phyloP scores from a whole-genome alignment of 2,888 invertebrate genomes.

The Epinotia brunnichana region DNA sequence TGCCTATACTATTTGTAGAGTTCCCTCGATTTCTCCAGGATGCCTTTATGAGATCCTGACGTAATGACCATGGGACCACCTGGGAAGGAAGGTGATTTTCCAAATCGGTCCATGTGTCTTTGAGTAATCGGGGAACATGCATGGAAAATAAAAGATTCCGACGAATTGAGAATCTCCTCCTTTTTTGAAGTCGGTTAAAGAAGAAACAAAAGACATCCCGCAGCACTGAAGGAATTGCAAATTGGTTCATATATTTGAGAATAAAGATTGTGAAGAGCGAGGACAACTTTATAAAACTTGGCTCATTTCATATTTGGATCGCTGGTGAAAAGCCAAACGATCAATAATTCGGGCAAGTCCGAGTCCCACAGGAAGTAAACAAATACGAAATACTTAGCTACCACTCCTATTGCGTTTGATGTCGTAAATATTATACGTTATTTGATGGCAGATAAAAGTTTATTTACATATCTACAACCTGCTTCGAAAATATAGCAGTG shows the following conservation, averaged over 20 bases:
- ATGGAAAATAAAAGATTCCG: too few relatives aligned
- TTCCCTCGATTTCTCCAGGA: too few relatives aligned
- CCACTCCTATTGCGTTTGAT: not conserved
- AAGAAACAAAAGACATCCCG: too few relatives aligned
- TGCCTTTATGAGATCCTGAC: too few relatives aligned
- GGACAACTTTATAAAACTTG: conserved; percentile 1
- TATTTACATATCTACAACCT: conserved; percentile 4
- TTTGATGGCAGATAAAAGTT: conserved; percentile 10
- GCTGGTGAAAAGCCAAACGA: not conserved
- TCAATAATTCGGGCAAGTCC: conserved; percentile 7
- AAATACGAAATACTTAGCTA: not conserved
- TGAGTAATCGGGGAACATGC: too few relatives aligned
- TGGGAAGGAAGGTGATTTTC: too few relatives aligned
- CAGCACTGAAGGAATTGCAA: too few relatives aligned
- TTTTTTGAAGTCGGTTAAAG: too few relatives aligned
- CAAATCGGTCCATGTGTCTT: too few relatives aligned
- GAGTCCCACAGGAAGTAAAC: conserved; percentile 9
- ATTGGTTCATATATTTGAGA: not conserved
- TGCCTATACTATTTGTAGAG: too few relatives aligned
- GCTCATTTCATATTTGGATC: not conserved
- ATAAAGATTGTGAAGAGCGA: not conserved
- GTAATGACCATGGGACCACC: too few relatives aligned
- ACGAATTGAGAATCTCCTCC: too few relatives aligned
- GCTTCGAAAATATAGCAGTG: conserved; percentile 1
- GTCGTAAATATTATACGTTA: conserved; percentile 3